Evolutionary conservation across 2,113 vertebrate species (phyloP).

Genomic region (Pan paniscus): DNA sequence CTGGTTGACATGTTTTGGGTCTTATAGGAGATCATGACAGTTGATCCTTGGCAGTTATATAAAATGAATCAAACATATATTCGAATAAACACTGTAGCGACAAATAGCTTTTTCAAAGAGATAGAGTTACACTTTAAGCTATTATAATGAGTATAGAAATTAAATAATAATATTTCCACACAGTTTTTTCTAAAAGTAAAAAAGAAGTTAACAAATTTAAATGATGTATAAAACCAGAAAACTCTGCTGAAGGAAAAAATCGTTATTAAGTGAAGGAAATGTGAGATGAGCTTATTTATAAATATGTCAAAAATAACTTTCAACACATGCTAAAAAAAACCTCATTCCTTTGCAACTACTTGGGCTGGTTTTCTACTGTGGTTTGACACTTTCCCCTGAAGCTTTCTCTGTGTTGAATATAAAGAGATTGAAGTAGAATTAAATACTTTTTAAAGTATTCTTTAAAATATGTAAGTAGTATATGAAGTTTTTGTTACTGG

Average conservation of each 20-base stretch:
- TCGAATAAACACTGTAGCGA: not conserved
- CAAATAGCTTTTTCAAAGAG: constrained; percentile 28
- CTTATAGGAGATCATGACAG: not conserved
- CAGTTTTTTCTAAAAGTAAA: constrained; percentile 17
- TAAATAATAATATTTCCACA: constrained; percentile 39
- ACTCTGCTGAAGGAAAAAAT: not conserved
- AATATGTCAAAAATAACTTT: constrained; percentile 64
- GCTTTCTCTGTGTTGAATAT: constrained; percentile 44
- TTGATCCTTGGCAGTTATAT: not conserved
- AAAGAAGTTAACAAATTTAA: not conserved
- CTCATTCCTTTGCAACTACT: constrained; percentile 1
- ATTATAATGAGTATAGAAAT: constrained; percentile 48
- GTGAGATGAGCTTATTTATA: constrained; percentile 58
- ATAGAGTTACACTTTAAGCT: not conserved
- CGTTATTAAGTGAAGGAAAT: constrained; percentile 55
- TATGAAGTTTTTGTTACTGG: not conserved
- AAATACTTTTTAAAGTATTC: not conserved
- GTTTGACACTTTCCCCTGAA: constrained; percentile 58
- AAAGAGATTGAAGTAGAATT: constrained; percentile 37
- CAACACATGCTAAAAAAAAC: constrained; percentile 18
- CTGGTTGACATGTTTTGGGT: not conserved
- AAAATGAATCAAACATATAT: constrained; percentile 43
- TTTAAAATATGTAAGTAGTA: not conserved
- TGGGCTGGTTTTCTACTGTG: constrained; percentile 26
- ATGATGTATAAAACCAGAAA: not conserved